These are phyloP conservation scores for Pterostichus madidus DNA, from an alignment of 2,888 invertebrate genomes.

Conservation along the genomic window DNA sequence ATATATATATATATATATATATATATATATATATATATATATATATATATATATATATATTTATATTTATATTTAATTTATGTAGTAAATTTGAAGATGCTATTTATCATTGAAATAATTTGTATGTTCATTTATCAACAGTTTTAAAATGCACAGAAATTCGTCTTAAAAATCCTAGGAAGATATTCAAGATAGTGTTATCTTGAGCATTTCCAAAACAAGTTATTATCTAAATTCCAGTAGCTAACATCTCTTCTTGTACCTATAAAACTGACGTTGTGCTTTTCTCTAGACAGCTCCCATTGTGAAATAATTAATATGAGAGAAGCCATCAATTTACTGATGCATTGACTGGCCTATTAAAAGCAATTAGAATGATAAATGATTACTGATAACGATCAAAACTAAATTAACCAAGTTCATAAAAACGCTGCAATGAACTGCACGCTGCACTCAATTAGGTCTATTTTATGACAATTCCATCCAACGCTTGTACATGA, in stretches of 20 bases:
- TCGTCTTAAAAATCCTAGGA: too few relatives aligned
- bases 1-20: too few relatives aligned
- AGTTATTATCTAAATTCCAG: slow-evolving; percentile 34
- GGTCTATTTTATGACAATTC: slow-evolving; percentile 65
- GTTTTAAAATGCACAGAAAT: too few relatives aligned
- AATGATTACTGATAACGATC: slow-evolving; percentile 60
- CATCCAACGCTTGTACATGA: slow-evolving; percentile 53
- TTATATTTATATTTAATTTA: too few relatives aligned
- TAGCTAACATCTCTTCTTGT: background rate
- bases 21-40: too few relatives aligned
- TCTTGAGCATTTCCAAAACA: slow-evolving; percentile 20
- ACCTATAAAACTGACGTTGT: slow-evolving; percentile 11
- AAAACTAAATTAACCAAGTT: slow-evolving; percentile 32
- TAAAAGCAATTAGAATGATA: slow-evolving; percentile 65
- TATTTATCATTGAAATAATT: too few relatives aligned
- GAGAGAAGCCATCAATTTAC: slow-evolving; percentile 51
- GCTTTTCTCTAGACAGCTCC: slow-evolving; percentile 16
- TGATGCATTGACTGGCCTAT: slow-evolving; percentile 55
- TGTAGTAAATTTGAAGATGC: too few relatives aligned
- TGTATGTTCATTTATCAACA: too few relatives aligned
- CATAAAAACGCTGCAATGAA: slow-evolving; percentile 43
- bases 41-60: too few relatives aligned
- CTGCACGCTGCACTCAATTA: slow-evolving; percentile 50
- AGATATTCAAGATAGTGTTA: background rate
- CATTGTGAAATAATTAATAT: slow-evolving; percentile 58